phyloP scores from a whole-genome alignment of 2,888 invertebrate species.

The Diloba caeruleocephala region DNA sequence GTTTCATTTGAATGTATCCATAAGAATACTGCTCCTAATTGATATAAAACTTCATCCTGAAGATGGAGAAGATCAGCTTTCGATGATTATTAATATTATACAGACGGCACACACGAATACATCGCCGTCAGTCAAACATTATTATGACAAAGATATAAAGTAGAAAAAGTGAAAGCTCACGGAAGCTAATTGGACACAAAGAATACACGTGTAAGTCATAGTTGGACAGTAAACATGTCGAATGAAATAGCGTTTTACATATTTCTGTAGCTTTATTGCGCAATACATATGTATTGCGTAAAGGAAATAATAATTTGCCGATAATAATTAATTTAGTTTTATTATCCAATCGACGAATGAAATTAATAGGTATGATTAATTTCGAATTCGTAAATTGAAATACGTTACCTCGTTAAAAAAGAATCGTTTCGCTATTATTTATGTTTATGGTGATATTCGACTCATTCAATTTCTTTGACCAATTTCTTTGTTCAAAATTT shows the following conservation, averaged over 20 bases:
- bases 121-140: constrained; percentile 35
- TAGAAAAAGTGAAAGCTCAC: constrained; percentile 58
- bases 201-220: constrained; percentile 14
- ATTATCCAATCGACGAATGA: not conserved
- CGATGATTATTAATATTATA: constrained; percentile 20
- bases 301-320: constrained; percentile 31
- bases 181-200: constrained; percentile 52
- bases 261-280: not conserved
- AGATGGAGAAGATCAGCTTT: not conserved
- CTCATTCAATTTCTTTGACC: no score
- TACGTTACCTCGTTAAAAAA: no score
- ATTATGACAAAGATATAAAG: constrained; percentile 46
- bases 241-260: not conserved
- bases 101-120: constrained; percentile 18
- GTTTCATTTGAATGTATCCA: no score
- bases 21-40: not conserved
- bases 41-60: constrained; percentile 4
- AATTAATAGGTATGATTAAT: not conserved
- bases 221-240: constrained; percentile 1
- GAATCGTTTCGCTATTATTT: no score
- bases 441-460: no score
- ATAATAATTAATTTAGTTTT: constrained; percentile 2
- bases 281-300: constrained; percentile 23
- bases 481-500: no score
- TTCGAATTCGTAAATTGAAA: not conserved